These are phyloP conservation scores for Accipiter virgatus DNA, from an alignment of 2,113 vertebrate genomes.

Conservation along the genomic window DNA sequence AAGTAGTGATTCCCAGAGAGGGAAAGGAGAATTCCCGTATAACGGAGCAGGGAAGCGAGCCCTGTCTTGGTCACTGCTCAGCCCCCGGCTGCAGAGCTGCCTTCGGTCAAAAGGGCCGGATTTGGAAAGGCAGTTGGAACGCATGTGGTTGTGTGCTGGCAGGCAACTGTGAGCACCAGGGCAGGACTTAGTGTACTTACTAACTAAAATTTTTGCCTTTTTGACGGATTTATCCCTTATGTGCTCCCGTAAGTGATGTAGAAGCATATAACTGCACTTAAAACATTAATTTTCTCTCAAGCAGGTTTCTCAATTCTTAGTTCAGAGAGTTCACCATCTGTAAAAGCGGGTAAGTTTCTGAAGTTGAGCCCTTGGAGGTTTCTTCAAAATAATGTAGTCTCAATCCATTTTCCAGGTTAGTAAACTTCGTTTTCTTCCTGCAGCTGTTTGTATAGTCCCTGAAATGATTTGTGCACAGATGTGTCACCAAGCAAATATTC, in stretches of 20 bases:
- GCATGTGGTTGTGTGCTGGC: accelerated
- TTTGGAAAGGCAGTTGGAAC: background rate
- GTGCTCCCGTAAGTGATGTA: background rate
- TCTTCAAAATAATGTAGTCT: background rate
- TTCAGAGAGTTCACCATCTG: background rate
- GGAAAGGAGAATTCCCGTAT: background rate
- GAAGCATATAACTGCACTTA: background rate
- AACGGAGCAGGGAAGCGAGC: background rate
- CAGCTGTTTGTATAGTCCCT: background rate
- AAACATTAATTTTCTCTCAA: background rate
- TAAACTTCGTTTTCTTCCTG: background rate
- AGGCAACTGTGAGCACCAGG: background rate
- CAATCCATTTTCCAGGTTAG: background rate
- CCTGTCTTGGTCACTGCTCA: background rate
- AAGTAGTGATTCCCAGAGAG: background rate
- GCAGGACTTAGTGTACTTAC: background rate
- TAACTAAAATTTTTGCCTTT: background rate
- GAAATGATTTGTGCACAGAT: background rate
- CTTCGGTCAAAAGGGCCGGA: background rate
- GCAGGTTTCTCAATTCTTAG: background rate
- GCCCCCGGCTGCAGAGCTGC: background rate
- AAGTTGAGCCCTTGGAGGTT: background rate
- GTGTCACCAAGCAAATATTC: conserved; percentile 4
- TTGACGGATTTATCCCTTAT: background rate
- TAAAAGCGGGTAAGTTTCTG: background rate